Conservation (phyloP, 2,888 invertebrate genomes). For the Homarus gammarus region DNA sequence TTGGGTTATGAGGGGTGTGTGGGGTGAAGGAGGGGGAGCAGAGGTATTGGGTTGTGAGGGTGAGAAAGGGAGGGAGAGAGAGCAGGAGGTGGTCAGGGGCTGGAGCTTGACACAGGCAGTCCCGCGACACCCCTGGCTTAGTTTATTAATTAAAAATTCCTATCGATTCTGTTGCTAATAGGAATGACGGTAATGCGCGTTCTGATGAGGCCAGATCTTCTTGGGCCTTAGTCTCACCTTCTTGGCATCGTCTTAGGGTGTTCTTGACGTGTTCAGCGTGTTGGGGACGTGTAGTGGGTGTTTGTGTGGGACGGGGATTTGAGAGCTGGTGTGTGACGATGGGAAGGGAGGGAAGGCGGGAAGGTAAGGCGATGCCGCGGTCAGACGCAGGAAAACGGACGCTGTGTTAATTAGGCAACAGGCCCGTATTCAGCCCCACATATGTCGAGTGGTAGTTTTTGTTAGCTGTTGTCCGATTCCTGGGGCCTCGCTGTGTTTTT, state of each 20-base stretch:
- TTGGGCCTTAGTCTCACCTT: neutral
- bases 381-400: conserved; percentile 46
- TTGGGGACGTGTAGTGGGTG: neutral
- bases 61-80: neutral
- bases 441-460: conserved; percentile 66
- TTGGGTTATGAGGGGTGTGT: too few relatives aligned
- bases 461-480: conserved; percentile 60
- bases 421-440: conserved; percentile 56
- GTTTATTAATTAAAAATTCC: conserved; percentile 66
- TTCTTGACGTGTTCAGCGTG: neutral
- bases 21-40: neutral
- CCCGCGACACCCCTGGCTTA: conserved; percentile 40
- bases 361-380: conserved; percentile 38
- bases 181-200: conserved; percentile 32
- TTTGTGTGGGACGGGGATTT: conserved; percentile 2
- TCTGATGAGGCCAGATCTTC: neutral
- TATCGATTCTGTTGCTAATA: conserved; percentile 51
- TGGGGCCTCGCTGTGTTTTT: conserved; percentile 25
- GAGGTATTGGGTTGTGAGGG: neutral
- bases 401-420: conserved; percentile 61
- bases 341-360: neutral
- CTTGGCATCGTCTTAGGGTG: neutral
- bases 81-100: neutral
- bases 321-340: neutral
- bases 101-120: neutral